A percentile compares a stretch with the other conserved stretches of the same genome.
phyloP scores from a whole-genome alignment of 2,797 vertebrate genomes.

The Rhinophrynus dorsalis region DNA sequence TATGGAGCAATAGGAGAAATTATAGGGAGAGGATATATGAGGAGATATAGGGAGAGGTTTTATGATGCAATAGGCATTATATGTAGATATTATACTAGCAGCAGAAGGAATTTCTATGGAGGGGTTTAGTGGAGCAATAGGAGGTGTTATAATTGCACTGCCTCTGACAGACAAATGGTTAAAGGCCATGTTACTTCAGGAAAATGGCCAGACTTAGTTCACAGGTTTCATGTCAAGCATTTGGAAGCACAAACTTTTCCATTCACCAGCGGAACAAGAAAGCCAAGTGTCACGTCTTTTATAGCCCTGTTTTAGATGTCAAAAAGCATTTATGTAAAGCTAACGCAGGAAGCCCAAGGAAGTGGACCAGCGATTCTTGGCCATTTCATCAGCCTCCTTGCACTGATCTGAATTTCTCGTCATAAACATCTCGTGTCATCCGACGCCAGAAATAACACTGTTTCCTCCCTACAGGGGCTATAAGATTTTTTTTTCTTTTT shows the following conservation, averaged over 20 bases:
- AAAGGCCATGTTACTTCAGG: slow-evolving; percentile 16
- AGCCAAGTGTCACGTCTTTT: slow-evolving; percentile 47
- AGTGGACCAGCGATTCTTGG: slow-evolving; percentile 67
- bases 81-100: no score
- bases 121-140: no score
- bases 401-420: slow-evolving; percentile 71
- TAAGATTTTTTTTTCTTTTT: slow-evolving; percentile 53
- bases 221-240: neutral
- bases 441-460: slow-evolving; percentile 77
- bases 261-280: neutral
- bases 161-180: no score
- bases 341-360: slow-evolving; percentile 70
- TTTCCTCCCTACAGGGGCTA: slow-evolving; percentile 69
- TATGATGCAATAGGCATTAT: no score
- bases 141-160: no score
- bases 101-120: no score
- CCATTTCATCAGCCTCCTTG: slow-evolving; percentile 67
- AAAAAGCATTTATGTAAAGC: slow-evolving; percentile 66
- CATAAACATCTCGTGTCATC: slow-evolving; percentile 75
- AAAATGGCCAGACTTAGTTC: slow-evolving; percentile 1
- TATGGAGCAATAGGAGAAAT: no score
- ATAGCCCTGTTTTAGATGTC: slow-evolving; percentile 59
- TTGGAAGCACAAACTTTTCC: slow-evolving; percentile 2
- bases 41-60: no score
- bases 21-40: no score